Base-by-base conservation (phyloP, 1,140 invertebrate genomes). In the Drosophila equinoxialis region DNA sequence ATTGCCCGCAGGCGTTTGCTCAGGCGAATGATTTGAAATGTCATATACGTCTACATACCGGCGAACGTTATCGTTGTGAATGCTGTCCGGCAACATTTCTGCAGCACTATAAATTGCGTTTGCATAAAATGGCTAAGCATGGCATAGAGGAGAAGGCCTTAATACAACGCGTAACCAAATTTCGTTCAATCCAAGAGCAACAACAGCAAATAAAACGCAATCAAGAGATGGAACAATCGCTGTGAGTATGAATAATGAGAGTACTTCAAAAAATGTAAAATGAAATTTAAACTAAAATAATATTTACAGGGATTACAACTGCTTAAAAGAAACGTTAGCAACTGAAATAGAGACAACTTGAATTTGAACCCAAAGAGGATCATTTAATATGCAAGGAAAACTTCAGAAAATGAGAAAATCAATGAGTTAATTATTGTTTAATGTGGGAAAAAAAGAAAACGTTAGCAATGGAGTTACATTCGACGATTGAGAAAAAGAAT, bases 1-100 rank as follows among this genome's bases (percentile, higher is more conserved):
- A 93, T 76, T 94, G 93, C 71, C 92, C 92, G 45, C 93, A 93
- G 61, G 90, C 92, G 13, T 94, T 94, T 81, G 93, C 93, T 2
- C 70, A 75, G 48, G 30, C 93, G 20, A 94, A 94, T 66, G 93
- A 94, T 81, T 81, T 94, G 17, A 94, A 94, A 69, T 93, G 93
- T 10, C 94, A 94, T 67, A 92, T 94, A 5, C 87, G 93, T 63
- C 90, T 93, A 17, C 93, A 93, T 68, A 92, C 93, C 2, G 92
- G 92, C 4, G 92, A 93, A 77, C 68, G 92, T 69, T 93, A 92
- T 67, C 92, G 93, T 41, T 94, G 94, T 80, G 94, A 94, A 63
- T 83, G 94, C n/a, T 93, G 93, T 66, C 90, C 89, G 2, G 91
- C 93, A 71, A 93, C 92, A 30, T 93, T 94, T 68, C 92, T 93